Conservation (phyloP, 2,888 invertebrate genomes). For the Callimorpha dominula region DNA sequence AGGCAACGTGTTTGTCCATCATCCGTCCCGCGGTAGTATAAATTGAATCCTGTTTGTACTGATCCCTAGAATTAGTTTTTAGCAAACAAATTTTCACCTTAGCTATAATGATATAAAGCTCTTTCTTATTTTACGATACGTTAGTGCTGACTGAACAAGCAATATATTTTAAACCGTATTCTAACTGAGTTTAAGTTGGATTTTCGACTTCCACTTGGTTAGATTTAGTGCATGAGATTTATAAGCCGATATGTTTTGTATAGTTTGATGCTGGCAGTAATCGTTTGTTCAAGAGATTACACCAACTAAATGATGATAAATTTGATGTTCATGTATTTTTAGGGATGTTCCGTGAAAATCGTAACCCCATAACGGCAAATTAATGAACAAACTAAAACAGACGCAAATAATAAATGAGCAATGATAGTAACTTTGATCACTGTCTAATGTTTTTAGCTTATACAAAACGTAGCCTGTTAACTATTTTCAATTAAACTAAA, state of each 20-base stretch:
- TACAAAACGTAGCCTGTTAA: background rate
- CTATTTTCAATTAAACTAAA: background rate
- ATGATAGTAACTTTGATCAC: background rate
- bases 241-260: background rate
- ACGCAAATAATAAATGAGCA: background rate
- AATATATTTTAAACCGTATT: conserved; percentile 20
- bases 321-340: background rate
- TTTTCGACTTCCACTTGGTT: background rate
- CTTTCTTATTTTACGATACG: background rate
- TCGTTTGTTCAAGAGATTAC: conserved; percentile 6
- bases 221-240: background rate
- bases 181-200: background rate
- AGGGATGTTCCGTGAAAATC: background rate
- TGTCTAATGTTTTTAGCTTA: background rate
- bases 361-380: background rate
- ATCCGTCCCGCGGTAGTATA: conserved; percentile 38
- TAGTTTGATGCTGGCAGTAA: background rate
- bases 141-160: conserved; percentile 30
- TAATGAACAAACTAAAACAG: background rate
- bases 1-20: conserved; percentile 48
- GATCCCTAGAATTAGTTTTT: background rate
- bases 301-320: background rate
- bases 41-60: conserved; percentile 48
- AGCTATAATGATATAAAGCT: conserved; percentile 1
- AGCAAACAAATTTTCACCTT: conserved; percentile 10